These are phyloP conservation scores for Ianthella basta DNA, from an alignment of 37 sponge, comb jelly and placozoan genomes.

Conservation along the genomic window DNA sequence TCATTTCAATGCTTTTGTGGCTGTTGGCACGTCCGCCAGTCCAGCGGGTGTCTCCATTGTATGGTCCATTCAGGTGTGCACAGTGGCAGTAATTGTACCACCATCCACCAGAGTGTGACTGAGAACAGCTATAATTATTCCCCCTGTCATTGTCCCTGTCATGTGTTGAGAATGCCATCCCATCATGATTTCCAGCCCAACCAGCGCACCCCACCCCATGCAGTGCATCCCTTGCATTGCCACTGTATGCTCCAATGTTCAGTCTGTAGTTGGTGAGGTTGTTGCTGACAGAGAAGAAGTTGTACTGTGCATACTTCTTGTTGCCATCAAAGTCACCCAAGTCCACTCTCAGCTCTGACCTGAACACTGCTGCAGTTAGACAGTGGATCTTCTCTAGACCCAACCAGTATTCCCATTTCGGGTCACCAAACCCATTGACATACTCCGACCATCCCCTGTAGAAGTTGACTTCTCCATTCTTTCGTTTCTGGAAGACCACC, in stretches of 20 bases:
- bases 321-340: neutral
- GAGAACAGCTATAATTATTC: too few relatives aligned
- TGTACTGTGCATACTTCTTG: neutral
- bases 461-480: too few relatives aligned
- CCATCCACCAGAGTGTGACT: constrained; percentile 11
- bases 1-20: constrained; percentile 15
- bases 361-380: neutral
- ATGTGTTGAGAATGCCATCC: constrained; percentile 27
- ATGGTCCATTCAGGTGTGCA: constrained; percentile 5
- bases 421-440: constrained; percentile 27
- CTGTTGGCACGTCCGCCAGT: neutral
- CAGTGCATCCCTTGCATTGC: neutral
- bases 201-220: neutral
- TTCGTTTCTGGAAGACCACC: neutral
- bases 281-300: constrained; percentile 6
- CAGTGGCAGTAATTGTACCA: constrained; percentile 25
- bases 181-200: neutral
- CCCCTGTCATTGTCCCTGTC: constrained; percentile 38
- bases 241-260: neutral
- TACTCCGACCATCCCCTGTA: neutral
- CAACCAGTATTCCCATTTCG: neutral
- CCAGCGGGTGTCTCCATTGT: neutral
- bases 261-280: neutral
- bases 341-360: constrained; percentile 17
- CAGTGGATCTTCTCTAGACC: constrained; percentile 13